Base-by-base conservation (phyloP, 2,113 vertebrate species). In the Eolophus roseicapilla region DNA sequence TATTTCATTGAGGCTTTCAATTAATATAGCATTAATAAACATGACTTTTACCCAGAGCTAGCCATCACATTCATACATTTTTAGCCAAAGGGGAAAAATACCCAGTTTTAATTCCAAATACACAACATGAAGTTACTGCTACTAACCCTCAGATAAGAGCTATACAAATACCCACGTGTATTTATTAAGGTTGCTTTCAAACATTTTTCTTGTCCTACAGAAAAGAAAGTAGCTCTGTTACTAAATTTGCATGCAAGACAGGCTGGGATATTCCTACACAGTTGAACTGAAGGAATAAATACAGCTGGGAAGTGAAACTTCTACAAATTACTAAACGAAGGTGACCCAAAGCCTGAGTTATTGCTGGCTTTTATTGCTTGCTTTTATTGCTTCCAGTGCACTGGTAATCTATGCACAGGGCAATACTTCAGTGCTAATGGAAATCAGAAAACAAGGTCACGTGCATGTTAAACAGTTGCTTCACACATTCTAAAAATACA, bases 381-480 rank as follows among this genome's bases (percentile, higher is more conserved):
- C 73, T 81, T 76, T 71, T 84, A 71, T 55, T 90, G 92, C 95
- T 93, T 65, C 63, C 88, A 93, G 90, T 25, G 1, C 52, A 12
- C 47, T 85, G 86, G 74, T 92, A 91, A 93, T 70, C 86, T 47
- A 44, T 25, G 83, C 93, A 86, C 78, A n/a, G 7, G 59, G 73
- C 57, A 90, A 28, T 31, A 24, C 69, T 95, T 88, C 64, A 88
- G 73, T 20, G 49, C 81, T 70, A 76, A 79, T 53, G 77, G 93
- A 55, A 92, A 92, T 71, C 77, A 85, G 86, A 46, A 70, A 95
- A 67, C 77, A 90, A 87, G 96, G 86, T 65, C 64, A 81, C 49
- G 17, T 3, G 8, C 6, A 2, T 50, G 74, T 44, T 86, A 82
- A 92, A 24, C 28, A 82, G 44, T 11, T 65, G 59, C 73, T 73